Base-by-base conservation (phyloP, 2,797 vertebrate species). In the Remorina albescens region DNA sequence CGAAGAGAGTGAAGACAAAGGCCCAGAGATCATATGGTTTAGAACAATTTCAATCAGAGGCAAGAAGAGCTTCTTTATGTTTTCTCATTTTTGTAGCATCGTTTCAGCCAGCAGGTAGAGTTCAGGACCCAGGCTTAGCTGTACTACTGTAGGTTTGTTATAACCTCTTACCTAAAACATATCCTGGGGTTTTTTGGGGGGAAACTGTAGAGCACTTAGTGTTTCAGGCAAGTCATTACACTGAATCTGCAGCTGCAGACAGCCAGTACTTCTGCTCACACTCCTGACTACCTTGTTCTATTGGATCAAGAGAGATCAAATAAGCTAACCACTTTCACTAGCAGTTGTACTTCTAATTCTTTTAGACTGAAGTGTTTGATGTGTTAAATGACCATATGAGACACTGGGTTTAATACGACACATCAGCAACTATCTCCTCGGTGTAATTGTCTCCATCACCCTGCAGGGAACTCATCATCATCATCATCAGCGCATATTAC, bases 381-480 rank as follows among this genome's bases (percentile, higher is more conserved):
- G 78, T 80, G 63, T 87, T 78, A 71, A 81, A 63, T 56, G 37
- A 61, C 44, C 23, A 58, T 55, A 63, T 58, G 30, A 68, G 36
- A 56, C 21, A 9, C 36, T 37, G 32, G 42, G 55, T 65, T 83
- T 71, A 81, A 64, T 68, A 53, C 77, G 67, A 64, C 32, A 64
- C 10, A 55, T 78, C 50, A 36, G 62, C 62, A 76, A 49, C 39
- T 50, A 53, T 62, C n/a, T 79, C 57, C 53, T 62, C 19, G 54
- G 58, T 61, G 67, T n/a, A 75, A n/a, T 73, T 58, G 66, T 77
- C 56, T 57, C 26, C 66, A 39, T 68, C 74, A 47, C 26, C 57
- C 44, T 58, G 62, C 57, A 71, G 71, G 62, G 77, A 84, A 75
- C 72, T 81, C 66, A 77, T 88, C 87, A 78, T 88, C 80, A 87